Evolutionary conservation across 23 tunicate species (phyloP).

Genomic region (Oikopleura dioica): DNA sequence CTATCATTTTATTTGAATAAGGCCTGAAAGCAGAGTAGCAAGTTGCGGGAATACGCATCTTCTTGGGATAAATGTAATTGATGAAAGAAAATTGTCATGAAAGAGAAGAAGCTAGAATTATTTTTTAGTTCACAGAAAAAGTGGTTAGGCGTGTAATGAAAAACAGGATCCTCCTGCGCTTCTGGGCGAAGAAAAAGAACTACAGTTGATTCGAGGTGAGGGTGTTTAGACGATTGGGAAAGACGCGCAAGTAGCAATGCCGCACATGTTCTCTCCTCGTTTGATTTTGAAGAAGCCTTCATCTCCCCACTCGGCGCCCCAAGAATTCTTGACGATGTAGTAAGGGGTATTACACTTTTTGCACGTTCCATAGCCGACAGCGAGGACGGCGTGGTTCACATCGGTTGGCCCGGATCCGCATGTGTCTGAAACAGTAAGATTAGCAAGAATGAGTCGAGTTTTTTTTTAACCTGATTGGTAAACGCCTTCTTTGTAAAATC

Average conservation of each 20-base stretch:
- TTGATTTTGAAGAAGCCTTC: conserved; percentile 73
- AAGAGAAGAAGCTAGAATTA: too few species aligned
- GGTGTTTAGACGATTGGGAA: conserved; percentile 47
- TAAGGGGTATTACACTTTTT: conserved; percentile 21
- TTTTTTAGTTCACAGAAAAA: too few species aligned
- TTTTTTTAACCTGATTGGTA: conserved; percentile 14
- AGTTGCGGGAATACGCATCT: too few species aligned
- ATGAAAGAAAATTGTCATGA: too few species aligned
- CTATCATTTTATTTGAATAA: too few species aligned
- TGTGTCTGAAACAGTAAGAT: conserved; percentile 20
- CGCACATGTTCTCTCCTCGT: conserved; percentile 68
- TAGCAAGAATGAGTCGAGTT: background rate
- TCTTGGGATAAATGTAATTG: too few species aligned
- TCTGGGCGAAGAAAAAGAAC: too few species aligned
- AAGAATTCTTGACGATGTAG: conserved; percentile 81
- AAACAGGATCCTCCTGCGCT: too few species aligned
- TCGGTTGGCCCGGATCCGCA: conserved; percentile 35
- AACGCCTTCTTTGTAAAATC: conserved; percentile 43
- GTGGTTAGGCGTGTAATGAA: too few species aligned
- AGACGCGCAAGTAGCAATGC: conserved; percentile 64
- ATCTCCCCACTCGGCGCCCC: conserved; percentile 71
- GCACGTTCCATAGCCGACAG: conserved; percentile 49
- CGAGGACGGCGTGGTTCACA: conserved; percentile 87
- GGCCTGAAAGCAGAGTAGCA: too few species aligned
- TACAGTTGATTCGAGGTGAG: too few species aligned